Conservation (phyloP, 2,888 invertebrate genomes). For the Stenodema calcarata region DNA sequence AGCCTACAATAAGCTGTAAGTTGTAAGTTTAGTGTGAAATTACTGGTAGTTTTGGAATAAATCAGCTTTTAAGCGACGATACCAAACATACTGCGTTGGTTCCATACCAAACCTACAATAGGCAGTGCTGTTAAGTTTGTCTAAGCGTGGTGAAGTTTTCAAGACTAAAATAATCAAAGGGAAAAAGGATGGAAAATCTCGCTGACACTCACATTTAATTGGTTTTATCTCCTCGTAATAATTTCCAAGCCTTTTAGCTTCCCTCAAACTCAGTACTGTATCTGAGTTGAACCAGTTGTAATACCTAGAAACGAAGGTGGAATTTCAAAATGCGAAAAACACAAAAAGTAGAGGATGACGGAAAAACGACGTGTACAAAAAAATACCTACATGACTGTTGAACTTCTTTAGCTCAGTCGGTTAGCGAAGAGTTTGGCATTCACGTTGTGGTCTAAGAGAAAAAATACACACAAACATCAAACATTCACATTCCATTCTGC, state of each 20-base stretch:
- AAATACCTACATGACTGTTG: background rate
- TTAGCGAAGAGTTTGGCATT: background rate
- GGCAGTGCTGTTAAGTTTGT: no score
- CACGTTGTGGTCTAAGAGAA: background rate
- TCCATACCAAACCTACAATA: no score
- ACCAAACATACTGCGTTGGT: no score
- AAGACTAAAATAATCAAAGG: background rate
- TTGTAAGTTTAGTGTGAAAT: no score
- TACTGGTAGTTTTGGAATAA: no score
- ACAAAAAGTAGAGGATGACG: background rate
- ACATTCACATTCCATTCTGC: background rate
- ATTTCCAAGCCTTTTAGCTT: conserved; percentile 19
- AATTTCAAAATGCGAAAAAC: conserved; percentile 28
- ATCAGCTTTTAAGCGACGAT: no score
- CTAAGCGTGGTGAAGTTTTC: no score
- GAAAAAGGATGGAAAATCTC: background rate
- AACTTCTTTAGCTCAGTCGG: background rate
- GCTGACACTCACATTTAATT: conserved; percentile 25
- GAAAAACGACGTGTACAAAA: background rate
- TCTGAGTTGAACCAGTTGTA: conserved; percentile 44
- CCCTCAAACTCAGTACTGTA: conserved; percentile 25
- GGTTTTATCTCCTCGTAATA: conserved; percentile 37
- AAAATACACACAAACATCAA: background rate
- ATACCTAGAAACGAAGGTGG: conserved; percentile 12
- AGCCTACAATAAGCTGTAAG: no score